These are phyloP conservation scores for Caenorhabditis zanzibari DNA, from an alignment of 2,888 invertebrate genomes.

Conservation along the genomic window DNA sequence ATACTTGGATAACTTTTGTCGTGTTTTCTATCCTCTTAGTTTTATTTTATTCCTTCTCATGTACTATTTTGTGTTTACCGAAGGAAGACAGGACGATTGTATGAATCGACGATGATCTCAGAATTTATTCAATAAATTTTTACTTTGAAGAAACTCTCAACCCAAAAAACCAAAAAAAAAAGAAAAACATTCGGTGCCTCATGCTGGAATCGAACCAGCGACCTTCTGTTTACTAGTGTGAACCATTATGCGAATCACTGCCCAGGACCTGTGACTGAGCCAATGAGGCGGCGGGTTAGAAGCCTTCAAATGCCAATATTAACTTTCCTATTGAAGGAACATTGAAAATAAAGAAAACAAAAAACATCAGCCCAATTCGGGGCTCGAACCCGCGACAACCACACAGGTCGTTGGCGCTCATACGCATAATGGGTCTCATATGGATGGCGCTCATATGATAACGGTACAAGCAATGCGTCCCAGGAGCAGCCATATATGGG, in stretches of 20 bases:
- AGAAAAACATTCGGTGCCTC: conserved; percentile 74
- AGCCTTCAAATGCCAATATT: neutral
- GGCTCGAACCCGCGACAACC: conserved; percentile 83
- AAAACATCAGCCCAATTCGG: conserved; percentile 78
- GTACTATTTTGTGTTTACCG: conserved; percentile 83
- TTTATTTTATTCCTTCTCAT: conserved; percentile 82
- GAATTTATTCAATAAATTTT: neutral
- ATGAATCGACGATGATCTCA: conserved; percentile 68
- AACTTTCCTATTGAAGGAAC: too few relatives aligned
- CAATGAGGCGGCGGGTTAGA: neutral
- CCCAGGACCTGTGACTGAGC: conserved; percentile 26
- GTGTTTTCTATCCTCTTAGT: conserved; percentile 82
- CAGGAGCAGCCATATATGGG: too few relatives aligned
- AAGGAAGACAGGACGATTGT: conserved; percentile 80
- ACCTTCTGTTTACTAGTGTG: conserved; percentile 83
- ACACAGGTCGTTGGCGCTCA: too few relatives aligned
- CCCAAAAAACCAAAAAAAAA: too few relatives aligned
- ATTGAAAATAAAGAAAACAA: neutral
- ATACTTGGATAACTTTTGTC: conserved; percentile 81
- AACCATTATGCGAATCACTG: too few relatives aligned
- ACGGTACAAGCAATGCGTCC: too few relatives aligned
- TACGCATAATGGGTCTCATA: too few relatives aligned
- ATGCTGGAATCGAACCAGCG: conserved; percentile 83
- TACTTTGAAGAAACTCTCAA: neutral
- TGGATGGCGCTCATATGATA: too few relatives aligned